phyloP scores from a whole-genome alignment of 2,797 vertebrate species.

The Prionace glauca region DNA sequence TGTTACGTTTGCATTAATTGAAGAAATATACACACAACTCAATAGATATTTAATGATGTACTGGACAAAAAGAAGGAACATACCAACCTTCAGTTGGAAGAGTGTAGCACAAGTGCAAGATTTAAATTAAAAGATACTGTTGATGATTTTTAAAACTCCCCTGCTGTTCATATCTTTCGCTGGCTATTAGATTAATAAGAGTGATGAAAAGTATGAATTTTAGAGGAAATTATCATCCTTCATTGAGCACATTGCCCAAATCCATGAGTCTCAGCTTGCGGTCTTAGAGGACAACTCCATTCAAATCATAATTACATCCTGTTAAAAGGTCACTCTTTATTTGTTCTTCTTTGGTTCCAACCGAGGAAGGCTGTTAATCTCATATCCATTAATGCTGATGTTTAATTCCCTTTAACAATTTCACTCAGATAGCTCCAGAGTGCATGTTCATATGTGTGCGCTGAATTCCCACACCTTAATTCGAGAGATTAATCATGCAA shows the following conservation, averaged over 20 bases:
- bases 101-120: neutral
- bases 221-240: neutral
- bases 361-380: neutral
- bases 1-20: neutral
- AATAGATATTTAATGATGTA: neutral
- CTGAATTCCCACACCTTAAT: neutral
- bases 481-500: neutral
- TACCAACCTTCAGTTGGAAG: neutral
- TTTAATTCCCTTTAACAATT: neutral
- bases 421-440: neutral
- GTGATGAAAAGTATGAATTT: conserved; percentile 4
- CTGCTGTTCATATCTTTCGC: neutral
- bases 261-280: neutral
- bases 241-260: neutral
- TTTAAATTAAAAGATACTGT: neutral
- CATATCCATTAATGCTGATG: neutral
- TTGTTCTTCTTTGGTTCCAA: neutral
- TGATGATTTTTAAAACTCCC: neutral
- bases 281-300: neutral
- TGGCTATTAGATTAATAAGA: neutral
- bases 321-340: neutral
- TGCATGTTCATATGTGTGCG: neutral
- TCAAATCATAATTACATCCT: neutral
- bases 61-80: neutral
- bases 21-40: neutral